A percentile compares a stretch with the other conserved stretches of the same genome.
Evolutionary conservation across 2,113 vertebrate genomes (phyloP).

Genomic region (Macrotis lagotis): DNA sequence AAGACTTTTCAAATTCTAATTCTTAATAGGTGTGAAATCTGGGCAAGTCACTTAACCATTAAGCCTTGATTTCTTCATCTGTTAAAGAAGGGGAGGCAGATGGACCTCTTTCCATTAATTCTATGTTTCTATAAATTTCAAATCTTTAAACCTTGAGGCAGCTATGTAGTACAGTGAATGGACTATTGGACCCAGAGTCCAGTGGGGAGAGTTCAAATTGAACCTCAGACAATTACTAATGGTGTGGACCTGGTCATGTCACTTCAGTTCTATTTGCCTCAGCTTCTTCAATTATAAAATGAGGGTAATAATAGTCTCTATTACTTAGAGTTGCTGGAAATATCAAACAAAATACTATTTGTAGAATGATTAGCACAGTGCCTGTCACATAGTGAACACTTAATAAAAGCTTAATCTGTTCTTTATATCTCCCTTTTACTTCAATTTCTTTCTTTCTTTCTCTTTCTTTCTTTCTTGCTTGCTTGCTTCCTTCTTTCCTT

Average conservation of each 20-base stretch:
- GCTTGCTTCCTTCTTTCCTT: neutral
- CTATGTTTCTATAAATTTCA: too few species aligned
- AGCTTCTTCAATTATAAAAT: neutral
- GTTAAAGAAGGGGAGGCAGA: too few species aligned
- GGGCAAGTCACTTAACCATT: too few species aligned
- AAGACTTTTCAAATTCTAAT: neutral
- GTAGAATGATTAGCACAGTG: neutral
- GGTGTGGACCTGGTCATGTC: neutral
- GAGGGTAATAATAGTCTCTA: neutral
- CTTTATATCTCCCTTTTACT: neutral
- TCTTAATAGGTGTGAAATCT: neutral
- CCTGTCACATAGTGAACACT: neutral
- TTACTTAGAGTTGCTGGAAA: neutral
- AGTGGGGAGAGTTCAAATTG: too few species aligned
- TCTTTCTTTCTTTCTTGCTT: neutral
- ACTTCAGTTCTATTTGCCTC: neutral
- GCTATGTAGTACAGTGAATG: too few species aligned
- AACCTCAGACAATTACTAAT: too few species aligned
- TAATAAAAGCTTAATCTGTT: neutral
- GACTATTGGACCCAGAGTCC: too few species aligned
- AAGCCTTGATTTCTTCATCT: too few species aligned
- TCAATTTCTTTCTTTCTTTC: neutral
- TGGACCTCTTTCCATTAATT: too few species aligned
- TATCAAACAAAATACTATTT: neutral
- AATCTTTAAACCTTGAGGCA: too few species aligned